A percentile compares a stretch with the other conserved stretches of the same genome.
phyloP scores from a whole-genome alignment of 2,797 vertebrate species.

The Tauraco hartlaubi region DNA sequence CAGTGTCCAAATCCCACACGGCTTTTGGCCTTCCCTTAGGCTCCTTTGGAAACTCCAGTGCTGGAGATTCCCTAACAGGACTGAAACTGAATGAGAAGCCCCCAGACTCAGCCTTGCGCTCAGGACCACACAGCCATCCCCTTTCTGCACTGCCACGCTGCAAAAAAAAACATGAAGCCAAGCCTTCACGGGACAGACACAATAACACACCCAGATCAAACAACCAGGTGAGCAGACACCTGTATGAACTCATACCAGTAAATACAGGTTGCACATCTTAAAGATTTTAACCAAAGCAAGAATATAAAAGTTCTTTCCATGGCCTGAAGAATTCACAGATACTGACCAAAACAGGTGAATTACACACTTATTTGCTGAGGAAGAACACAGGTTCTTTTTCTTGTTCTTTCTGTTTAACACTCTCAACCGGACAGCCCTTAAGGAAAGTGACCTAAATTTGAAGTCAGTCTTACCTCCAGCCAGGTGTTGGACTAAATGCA shows the following conservation, averaged over 20 bases:
- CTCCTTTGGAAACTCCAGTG: background rate
- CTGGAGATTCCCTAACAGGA: background rate
- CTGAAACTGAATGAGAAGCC: background rate
- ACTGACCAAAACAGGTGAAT: background rate
- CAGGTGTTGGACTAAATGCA: background rate
- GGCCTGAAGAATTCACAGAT: background rate
- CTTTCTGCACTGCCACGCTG: rapidly evolving
- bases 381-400: conserved; percentile 11
- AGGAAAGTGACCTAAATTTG: conserved; percentile 33
- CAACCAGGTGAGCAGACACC: background rate
- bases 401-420: background rate
- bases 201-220: conserved; percentile 14
- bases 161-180: background rate
- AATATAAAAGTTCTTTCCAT: conserved; percentile 10
- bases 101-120: background rate
- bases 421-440: background rate
- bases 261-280: conserved; percentile 23
- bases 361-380: background rate
- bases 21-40: background rate
- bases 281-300: conserved; percentile 12
- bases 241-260: conserved; percentile 30
- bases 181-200: background rate
- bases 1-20: background rate
- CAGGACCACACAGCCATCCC: background rate
- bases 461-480: background rate